Conservation (phyloP, 1,140 invertebrate species). For the Dreissena polymorpha region DNA sequence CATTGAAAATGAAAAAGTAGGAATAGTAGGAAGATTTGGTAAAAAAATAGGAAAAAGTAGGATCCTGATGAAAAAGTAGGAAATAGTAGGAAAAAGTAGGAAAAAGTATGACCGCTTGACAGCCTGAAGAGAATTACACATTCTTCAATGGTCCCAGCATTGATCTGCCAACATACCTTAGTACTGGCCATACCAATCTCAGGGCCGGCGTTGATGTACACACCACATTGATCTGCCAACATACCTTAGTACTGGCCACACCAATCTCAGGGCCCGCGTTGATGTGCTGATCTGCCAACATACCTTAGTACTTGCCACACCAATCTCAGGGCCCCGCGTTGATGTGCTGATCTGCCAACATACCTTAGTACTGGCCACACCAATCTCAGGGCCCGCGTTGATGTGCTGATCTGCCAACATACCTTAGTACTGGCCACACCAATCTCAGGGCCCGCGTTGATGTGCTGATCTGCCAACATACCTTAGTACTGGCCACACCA, state of each 20-base stretch:
- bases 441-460: constrained; percentile 99
- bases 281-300: too few species aligned
- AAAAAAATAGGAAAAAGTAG: too few species aligned
- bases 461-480: too few species aligned
- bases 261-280: constrained; percentile 99
- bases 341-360: too few species aligned
- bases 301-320: constrained; percentile 98
- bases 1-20: too few species aligned
- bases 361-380: constrained; percentile 98
- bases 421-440: constrained; percentile 99
- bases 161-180: constrained; percentile 82
- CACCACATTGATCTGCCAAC: constrained; percentile 98
- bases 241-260: constrained; percentile 97
- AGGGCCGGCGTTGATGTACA: constrained; percentile 99
- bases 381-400: constrained; percentile 99
- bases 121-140: too few species aligned
- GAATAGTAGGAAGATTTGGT: too few species aligned
- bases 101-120: too few species aligned
- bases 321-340: constrained; percentile 99
- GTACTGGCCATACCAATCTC: constrained; percentile 99
- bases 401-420: too few species aligned
- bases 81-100: too few species aligned
- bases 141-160: too few species aligned
- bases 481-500: constrained; percentile 99
- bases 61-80: too few species aligned